phyloP scores from a whole-genome alignment of 1,140 invertebrate species.

The Hirudo medicinalis region DNA sequence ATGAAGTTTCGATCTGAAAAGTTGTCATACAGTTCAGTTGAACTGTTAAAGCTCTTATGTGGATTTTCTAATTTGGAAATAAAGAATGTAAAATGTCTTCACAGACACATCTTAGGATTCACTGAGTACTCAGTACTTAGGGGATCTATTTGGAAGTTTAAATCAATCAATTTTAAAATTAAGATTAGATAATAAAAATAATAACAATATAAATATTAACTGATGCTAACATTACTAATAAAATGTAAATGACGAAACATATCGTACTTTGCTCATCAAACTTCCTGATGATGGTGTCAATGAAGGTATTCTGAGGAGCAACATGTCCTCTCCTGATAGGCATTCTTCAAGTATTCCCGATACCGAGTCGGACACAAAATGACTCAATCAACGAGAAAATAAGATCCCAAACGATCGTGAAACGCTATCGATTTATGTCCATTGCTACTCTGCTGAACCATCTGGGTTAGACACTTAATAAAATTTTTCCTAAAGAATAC shows the following conservation, averaged over 20 bases:
- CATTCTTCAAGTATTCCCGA: slow-evolving; percentile 41
- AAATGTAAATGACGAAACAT: slow-evolving; percentile 6
- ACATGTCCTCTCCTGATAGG: slow-evolving; percentile 61
- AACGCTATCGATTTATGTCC: no score
- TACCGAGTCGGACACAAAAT: no score
- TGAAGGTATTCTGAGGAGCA: slow-evolving; percentile 59
- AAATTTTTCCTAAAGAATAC: no score
- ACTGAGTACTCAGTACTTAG: no score
- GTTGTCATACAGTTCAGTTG: no score
- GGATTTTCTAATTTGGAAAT: not conserved
- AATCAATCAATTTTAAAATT: not conserved
- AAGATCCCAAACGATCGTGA: no score
- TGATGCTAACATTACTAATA: not conserved
- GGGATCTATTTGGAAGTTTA: not conserved
- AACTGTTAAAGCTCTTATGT: no score
- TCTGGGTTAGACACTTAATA: no score
- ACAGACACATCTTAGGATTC: no score
- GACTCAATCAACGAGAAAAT: no score
- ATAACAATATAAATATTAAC: not conserved
- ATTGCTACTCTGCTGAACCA: no score
- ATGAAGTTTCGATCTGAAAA: slow-evolving; percentile 67
- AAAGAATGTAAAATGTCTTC: not conserved
- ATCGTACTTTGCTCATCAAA: slow-evolving; percentile 64
- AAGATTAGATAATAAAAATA: not conserved
- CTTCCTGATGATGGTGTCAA: slow-evolving; percentile 64